Evolutionary conservation across 2,797 vertebrate species (phyloP).

Genomic region (Hoplostethus mediterraneus): DNA sequence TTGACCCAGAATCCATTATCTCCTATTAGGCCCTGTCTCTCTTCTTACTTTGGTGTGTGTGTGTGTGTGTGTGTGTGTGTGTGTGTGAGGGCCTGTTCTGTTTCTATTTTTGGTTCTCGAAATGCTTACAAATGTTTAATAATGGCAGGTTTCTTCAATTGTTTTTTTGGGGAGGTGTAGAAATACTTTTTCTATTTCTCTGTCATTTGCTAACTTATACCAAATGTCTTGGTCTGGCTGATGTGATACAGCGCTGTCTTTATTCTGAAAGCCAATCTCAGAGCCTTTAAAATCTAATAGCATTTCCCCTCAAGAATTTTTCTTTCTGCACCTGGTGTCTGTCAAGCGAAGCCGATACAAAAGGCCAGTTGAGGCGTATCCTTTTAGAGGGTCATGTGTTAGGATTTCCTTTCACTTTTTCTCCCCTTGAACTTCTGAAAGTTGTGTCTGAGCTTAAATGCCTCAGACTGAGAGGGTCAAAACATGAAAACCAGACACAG

Average conservation of each 20-base stretch:
- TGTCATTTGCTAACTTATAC: slow-evolving; percentile 18
- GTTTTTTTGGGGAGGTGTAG: too few species aligned
- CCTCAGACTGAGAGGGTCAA: slow-evolving; percentile 57
- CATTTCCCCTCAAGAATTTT: slow-evolving; percentile 37
- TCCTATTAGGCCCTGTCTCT: slow-evolving; percentile 75
- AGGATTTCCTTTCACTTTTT: slow-evolving; percentile 81
- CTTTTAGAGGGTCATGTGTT: slow-evolving; percentile 83
- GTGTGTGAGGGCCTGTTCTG: background rate
- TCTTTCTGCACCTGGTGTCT: slow-evolving; percentile 83
- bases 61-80: slow-evolving; percentile 22
- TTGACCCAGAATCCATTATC: slow-evolving; percentile 82
- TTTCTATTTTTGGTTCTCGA: slow-evolving; percentile 9
- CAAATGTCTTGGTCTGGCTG: slow-evolving; percentile 20
- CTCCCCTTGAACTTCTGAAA: slow-evolving; percentile 72
- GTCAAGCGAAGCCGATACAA: slow-evolving; percentile 81
- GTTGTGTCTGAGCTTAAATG: slow-evolving; percentile 68
- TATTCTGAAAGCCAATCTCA: slow-evolving; percentile 41
- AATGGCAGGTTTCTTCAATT: too few species aligned
- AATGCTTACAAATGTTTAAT: background rate
- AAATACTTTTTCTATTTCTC: background rate
- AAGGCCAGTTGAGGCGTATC: slow-evolving; percentile 79
- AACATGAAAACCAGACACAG: slow-evolving; percentile 50
- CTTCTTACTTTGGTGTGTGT: slow-evolving; percentile 36
- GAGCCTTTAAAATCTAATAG: slow-evolving; percentile 34
- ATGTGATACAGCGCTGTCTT: slow-evolving; percentile 6